phyloP scores from a whole-genome alignment of 2,797 vertebrate genomes.

The Dicrostonyx torquatus region DNA sequence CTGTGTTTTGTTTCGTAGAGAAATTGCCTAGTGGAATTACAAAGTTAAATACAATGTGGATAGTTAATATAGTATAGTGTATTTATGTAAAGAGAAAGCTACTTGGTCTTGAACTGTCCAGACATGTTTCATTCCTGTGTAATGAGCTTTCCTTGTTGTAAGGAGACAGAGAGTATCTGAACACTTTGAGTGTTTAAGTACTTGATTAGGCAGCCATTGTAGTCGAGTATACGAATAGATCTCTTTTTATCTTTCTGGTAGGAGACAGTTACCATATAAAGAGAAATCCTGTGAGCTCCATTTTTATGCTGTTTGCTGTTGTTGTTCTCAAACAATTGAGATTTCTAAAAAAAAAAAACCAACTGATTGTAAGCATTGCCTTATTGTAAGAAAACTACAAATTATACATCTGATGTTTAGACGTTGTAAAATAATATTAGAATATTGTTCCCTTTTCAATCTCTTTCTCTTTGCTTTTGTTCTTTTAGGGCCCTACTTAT shows the following conservation, averaged over 20 bases:
- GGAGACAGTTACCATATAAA: constrained; percentile 28
- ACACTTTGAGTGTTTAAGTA: constrained; percentile 57
- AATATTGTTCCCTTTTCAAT: not conserved
- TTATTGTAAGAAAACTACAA: constrained; percentile 57
- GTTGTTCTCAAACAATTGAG: constrained; percentile 30
- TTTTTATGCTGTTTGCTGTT: not conserved
- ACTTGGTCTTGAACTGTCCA: constrained; percentile 55
- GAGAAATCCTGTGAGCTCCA: constrained; percentile 17
- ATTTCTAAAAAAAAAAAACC: too few relatives aligned
- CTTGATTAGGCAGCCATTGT: constrained; percentile 47
- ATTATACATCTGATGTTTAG: not conserved
- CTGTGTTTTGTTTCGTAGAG: constrained; percentile 29
- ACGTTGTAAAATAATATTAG: constrained; percentile 12
- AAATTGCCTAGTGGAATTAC: constrained; percentile 42
- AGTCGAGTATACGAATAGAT: constrained; percentile 40
- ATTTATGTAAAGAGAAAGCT: constrained; percentile 51
- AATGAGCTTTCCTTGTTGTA: constrained; percentile 55
- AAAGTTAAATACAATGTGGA: constrained; percentile 54
- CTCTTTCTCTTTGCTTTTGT: constrained; percentile 37
- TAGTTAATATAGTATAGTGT: not conserved
- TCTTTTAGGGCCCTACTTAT: constrained; percentile 31
- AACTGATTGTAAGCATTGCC: not conserved
- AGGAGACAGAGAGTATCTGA: constrained; percentile 29
- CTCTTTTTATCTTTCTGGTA: constrained; percentile 52
- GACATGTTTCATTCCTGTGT: constrained; percentile 63